phyloP scores from a whole-genome alignment of 2,797 vertebrate genomes.

The Champsocephalus esox region DNA sequence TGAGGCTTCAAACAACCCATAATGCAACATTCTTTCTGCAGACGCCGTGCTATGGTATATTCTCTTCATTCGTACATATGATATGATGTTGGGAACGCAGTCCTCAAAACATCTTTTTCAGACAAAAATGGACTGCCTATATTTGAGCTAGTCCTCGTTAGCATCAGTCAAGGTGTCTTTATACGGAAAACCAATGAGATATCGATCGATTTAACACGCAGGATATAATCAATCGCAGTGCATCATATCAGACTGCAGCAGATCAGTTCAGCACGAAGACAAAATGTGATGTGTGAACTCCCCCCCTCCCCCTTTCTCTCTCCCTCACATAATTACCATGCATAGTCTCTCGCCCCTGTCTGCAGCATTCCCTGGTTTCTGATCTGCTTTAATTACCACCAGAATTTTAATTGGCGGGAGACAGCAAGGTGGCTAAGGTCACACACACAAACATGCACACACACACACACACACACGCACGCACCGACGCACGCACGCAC shows the following conservation, averaged over 20 bases:
- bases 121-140: neutral
- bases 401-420: slow-evolving; percentile 86
- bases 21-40: neutral
- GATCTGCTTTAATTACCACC: slow-evolving; percentile 85
- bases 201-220: neutral
- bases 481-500: neutral
- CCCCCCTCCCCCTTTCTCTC: slow-evolving; percentile 24
- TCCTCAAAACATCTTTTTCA: neutral
- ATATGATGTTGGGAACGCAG: neutral
- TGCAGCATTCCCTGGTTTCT: slow-evolving; percentile 80
- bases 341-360: slow-evolving; percentile 79
- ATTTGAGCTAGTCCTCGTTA: neutral
- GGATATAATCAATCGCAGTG: neutral
- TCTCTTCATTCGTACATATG: neutral
- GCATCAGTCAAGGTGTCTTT: slow-evolving; percentile 8
- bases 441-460: slow-evolving; percentile 43
- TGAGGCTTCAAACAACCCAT: neutral
- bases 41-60: neutral
- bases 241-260: slow-evolving; percentile 44
- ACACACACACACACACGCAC: neutral
- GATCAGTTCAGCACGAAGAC: slow-evolving; percentile 8
- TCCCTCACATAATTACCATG: slow-evolving; percentile 77
- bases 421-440: slow-evolving; percentile 82
- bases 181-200: slow-evolving; percentile 13
- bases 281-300: slow-evolving; percentile 25